Conservation (phyloP, 2,888 invertebrate genomes). For the Heliconius erato region DNA sequence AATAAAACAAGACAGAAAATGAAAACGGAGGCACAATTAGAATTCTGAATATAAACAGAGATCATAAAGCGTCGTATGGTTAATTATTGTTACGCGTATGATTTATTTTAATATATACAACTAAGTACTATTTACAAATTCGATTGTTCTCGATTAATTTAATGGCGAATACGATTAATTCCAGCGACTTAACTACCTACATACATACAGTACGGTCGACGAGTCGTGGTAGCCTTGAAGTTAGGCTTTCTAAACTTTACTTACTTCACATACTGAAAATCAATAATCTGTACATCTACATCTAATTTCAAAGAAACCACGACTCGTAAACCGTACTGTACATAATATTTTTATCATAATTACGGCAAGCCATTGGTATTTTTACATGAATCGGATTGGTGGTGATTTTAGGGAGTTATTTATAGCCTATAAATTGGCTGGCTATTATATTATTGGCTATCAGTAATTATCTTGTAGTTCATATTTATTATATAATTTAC, state of each 20-base stretch:
- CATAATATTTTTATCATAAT: not conserved
- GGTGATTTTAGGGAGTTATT: not conserved
- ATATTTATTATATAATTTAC: conserved; percentile 4
- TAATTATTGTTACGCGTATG: conserved; percentile 20
- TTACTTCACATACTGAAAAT: too few species aligned
- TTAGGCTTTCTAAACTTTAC: too few species aligned
- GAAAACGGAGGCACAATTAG: conserved; percentile 8
- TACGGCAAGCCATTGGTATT: conserved; percentile 18
- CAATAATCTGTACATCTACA: not conserved
- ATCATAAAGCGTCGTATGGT: conserved; percentile 16
- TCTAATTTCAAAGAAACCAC: not conserved
- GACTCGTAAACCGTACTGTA: not conserved
- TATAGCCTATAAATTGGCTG: not conserved
- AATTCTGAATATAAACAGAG: conserved; percentile 22
- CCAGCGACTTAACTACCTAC: conserved; percentile 20
- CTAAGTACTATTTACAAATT: conserved; percentile 43
- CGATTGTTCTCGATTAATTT: conserved; percentile 34
- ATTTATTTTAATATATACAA: conserved; percentile 40
- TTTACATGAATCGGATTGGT: not conserved
- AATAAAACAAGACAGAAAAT: not conserved
- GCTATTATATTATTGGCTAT: too few species aligned
- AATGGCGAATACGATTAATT: conserved; percentile 20
- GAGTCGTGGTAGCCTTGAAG: not conserved
- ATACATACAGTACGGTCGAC: not conserved
- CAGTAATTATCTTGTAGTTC: not conserved